Conservation (phyloP, 2,888 invertebrate species). For the Disparrhopalites patrizii region DNA sequence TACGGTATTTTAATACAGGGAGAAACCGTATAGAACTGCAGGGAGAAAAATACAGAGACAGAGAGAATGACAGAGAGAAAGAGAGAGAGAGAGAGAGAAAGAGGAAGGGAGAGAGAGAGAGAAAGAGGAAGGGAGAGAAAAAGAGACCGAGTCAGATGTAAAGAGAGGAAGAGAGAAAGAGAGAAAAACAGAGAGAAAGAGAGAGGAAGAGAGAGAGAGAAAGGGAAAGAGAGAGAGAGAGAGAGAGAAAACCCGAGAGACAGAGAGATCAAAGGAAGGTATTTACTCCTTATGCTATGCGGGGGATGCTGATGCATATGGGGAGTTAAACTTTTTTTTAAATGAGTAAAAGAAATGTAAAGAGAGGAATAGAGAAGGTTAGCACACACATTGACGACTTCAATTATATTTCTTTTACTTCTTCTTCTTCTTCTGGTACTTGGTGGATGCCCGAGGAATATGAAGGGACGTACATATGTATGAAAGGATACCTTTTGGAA, state of each 20-base stretch:
- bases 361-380: background rate
- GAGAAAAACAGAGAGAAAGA: background rate
- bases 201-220: background rate
- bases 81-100: background rate
- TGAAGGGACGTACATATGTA: no score
- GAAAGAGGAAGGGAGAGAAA: background rate
- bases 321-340: no score
- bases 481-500: constrained; percentile 30
- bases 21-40: background rate
- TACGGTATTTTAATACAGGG: background rate
- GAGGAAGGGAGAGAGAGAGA: background rate
- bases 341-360: background rate
- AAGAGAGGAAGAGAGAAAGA: no score
- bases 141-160: background rate
- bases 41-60: background rate
- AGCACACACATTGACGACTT: constrained; percentile 27
- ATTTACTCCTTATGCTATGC: no score
- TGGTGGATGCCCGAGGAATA: no score
- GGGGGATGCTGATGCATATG: no score
- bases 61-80: background rate
- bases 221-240: no score
- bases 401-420: constrained; percentile 31
- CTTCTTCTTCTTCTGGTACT: no score
- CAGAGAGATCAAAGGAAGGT: no score
- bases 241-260: no score